A percentile compares a stretch with the other conserved stretches of the same genome.
Evolutionary conservation across 2,113 vertebrate species (phyloP).

Genomic region (Gasterosteus aculeatus): DNA sequence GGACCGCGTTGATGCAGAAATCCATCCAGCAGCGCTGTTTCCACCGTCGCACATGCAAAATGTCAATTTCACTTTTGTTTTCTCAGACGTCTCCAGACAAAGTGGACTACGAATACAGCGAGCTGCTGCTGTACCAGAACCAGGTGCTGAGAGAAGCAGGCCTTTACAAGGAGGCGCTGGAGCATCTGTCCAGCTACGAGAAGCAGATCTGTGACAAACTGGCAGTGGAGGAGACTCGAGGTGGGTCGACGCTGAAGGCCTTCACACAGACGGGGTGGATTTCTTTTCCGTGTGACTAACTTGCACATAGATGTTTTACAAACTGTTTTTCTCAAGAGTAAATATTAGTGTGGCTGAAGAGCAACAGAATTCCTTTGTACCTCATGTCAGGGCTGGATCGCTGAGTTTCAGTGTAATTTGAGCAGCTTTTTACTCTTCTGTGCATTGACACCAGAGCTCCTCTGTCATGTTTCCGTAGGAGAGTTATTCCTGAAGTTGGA

Average conservation of each 20-base stretch:
- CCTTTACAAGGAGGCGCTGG: constrained; percentile 93
- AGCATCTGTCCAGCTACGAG: constrained; percentile 95
- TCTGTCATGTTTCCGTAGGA: constrained; percentile 76
- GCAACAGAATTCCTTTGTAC: neutral
- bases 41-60: neutral
- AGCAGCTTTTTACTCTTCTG: neutral
- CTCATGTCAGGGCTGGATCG: neutral
- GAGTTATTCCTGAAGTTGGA: constrained; percentile 91
- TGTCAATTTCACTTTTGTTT: neutral
- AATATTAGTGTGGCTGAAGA: neutral
- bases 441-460: neutral
- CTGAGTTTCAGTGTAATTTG: neutral
- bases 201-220: constrained; percentile 99
- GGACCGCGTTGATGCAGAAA: neutral
- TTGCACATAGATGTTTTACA: neutral
- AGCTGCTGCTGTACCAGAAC: constrained; percentile 96
- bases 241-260: constrained; percentile 73
- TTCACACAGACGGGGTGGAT: neutral
- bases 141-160: constrained; percentile 96
- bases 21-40: neutral
- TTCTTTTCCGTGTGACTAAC: neutral
- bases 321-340: neutral
- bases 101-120: constrained; percentile 99
- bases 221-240: constrained; percentile 97
- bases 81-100: constrained; percentile 95